Base-by-base conservation (phyloP, 2,113 vertebrate genomes). In the Crotophaga sulcirostris region DNA sequence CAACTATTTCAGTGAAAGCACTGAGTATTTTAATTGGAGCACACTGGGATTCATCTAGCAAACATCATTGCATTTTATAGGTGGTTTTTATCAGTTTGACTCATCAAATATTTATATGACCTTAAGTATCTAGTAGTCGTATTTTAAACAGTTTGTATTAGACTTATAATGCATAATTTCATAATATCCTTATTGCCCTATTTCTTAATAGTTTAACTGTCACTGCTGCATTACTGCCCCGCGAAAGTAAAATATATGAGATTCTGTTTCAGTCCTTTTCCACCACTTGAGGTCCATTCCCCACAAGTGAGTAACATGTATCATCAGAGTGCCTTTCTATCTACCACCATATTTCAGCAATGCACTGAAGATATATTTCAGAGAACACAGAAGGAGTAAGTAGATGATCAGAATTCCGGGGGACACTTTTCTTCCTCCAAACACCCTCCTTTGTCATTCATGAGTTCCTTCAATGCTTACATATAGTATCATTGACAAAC, bases 291-390 rank as follows among this genome's bases (percentile, higher is more conserved):
- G 9, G 19, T 23, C 13, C 9, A 40, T 17, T 36, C 66, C 18
- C 36, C 18, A 45, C 14, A 82, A 73, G 31, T 26, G 7, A 31
- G 20, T 29, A n/a, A 8, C 14, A 25, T 9, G 4, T 6, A 8
- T 16, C 15, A 49, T 42, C 18, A 23, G 21, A 5, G 11, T 51
- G 19, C 9, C 34, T 38, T 73, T 91, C 23, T 40, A 7, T n/a
- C 34, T 16, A 51, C 31, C 3, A 33, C 4, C 3, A 2, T 36
- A 14, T 40, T 77, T 74, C 44, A 81, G 34, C 40, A n/a, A 0
- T 0, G 6, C 2, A 13, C 29, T 26, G 40, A 58, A 38, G 7
- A 59, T 29, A 4, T 21, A 3, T 9, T 60, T n/a, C 13, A 49
- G 28, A 58, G 47, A 79, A 14, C 15, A 16, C 7, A 7, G 40